phyloP scores from a whole-genome alignment of 2,797 vertebrate genomes.

The Tinamus major region DNA sequence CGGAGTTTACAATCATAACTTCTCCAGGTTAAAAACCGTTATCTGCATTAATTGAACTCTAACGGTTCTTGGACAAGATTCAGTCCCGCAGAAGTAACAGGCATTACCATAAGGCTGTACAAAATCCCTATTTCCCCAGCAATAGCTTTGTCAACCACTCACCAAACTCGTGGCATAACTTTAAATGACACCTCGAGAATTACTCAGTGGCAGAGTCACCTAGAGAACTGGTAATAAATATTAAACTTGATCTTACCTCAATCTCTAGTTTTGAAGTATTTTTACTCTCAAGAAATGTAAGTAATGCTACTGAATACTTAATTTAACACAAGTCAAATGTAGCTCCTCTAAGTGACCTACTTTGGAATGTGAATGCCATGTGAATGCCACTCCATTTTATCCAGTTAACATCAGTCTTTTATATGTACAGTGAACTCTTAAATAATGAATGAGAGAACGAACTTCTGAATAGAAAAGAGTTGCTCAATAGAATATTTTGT shows the following conservation, averaged over 20 bases:
- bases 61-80: not conserved
- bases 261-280: accelerated
- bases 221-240: accelerated
- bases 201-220: accelerated
- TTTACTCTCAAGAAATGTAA: not conserved
- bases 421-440: accelerated
- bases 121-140: accelerated
- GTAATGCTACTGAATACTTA: not conserved
- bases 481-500: accelerated
- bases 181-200: accelerated
- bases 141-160: accelerated
- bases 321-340: not conserved
- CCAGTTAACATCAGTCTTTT: accelerated
- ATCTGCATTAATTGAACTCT: not conserved
- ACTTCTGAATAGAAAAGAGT: not conserved
- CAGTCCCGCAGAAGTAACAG: not conserved
- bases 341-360: not conserved
- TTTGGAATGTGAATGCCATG: not conserved
- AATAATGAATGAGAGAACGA: not conserved
- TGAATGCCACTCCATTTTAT: accelerated
- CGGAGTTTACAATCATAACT: accelerated
- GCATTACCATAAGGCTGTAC: accelerated
- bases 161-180: accelerated
- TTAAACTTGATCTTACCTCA: not conserved
- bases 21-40: no score